Conservation (phyloP, 1,140 invertebrate species). For the Brachionus rubens region DNA sequence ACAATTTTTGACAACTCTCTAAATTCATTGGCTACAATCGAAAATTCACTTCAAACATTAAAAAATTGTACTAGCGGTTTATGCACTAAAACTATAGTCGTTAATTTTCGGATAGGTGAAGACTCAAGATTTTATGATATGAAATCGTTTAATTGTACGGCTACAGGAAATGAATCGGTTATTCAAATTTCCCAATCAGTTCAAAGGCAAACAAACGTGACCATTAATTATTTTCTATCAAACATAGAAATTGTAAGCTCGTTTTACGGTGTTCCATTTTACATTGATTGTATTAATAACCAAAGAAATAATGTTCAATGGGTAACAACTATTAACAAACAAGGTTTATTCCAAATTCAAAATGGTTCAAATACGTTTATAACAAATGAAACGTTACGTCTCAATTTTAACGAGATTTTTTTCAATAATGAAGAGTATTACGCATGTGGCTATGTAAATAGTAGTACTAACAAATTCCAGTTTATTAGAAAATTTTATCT, state of each 20-base stretch:
- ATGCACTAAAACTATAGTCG: neutral
- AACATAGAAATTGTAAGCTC: neutral
- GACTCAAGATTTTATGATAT: neutral
- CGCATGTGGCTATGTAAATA: neutral
- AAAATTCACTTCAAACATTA: neutral
- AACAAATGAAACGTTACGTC: neutral
- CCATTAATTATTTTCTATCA: neutral
- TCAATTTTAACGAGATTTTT: slow-evolving; percentile 6
- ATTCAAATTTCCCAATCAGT: neutral
- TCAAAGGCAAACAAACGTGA: neutral
- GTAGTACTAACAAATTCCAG: neutral
- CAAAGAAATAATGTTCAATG: too few species aligned
- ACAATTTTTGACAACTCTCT: slow-evolving; percentile 3
- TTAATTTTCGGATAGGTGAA: neutral
- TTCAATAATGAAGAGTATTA: slow-evolving; percentile 23
- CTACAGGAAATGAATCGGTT: neutral
- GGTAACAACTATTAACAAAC: neutral
- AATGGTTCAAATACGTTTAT: neutral
- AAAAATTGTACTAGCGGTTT: neutral
- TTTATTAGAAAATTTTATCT: neutral
- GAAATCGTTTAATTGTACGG: slow-evolving; percentile 12
- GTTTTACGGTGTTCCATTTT: neutral
- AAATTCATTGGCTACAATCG: neutral
- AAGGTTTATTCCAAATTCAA: neutral
- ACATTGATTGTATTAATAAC: too few species aligned